Percentiles rank a stretch among this genome's conserved stretches.
Evolutionary conservation across 2,113 vertebrate species (phyloP).

Genomic region (Dinomys branickii): DNA sequence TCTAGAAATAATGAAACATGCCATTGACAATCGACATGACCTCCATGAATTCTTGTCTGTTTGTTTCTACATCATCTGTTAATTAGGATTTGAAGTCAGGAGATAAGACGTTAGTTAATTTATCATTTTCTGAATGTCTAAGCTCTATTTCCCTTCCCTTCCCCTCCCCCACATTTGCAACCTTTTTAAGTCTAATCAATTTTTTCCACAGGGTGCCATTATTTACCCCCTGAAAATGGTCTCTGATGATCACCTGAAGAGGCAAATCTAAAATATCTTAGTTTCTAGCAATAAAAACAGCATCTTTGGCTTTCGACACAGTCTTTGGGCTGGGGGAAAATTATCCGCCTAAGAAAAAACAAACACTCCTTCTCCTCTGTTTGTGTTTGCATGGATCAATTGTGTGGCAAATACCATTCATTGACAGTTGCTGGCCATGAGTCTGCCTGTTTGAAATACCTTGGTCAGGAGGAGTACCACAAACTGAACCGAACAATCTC

Average conservation of each 20-base stretch:
- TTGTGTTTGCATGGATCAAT: constrained; percentile 89
- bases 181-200: constrained; percentile 56
- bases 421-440: constrained; percentile 87
- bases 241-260: constrained; percentile 78
- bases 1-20: constrained; percentile 51
- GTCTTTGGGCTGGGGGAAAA: constrained; percentile 49
- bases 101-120: constrained; percentile 51
- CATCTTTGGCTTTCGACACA: constrained; percentile 42
- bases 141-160: constrained; percentile 12
- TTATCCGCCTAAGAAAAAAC: constrained; percentile 69
- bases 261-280: constrained; percentile 53
- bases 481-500: constrained; percentile 90
- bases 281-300: constrained; percentile 79
- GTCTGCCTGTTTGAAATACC: constrained; percentile 90
- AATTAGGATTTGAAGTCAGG: constrained; percentile 64
- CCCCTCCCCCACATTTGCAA: constrained; percentile 2
- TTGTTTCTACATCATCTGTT: constrained; percentile 58
- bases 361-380: constrained; percentile 84
- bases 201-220: constrained; percentile 45
- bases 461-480: constrained; percentile 89
- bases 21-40: constrained; percentile 6
- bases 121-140: neutral
- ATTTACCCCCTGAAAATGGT: constrained; percentile 40
- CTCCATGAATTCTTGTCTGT: constrained; percentile 28
- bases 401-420: constrained; percentile 88